Evolutionary conservation across 2,888 invertebrate genomes (phyloP).

Genomic region (Spilosoma lubricipeda): DNA sequence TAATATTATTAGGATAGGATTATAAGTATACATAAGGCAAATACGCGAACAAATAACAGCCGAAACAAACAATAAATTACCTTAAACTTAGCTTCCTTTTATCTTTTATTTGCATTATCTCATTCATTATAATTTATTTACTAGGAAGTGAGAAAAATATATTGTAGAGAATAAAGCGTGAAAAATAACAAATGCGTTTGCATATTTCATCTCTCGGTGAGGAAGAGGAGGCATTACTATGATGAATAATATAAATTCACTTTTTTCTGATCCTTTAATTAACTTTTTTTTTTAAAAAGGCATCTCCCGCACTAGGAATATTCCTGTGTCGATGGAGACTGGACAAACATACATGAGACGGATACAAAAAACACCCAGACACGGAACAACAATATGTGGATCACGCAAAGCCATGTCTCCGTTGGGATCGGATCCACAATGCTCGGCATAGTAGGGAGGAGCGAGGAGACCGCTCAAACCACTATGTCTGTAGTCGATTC

Average conservation of each 20-base stretch:
- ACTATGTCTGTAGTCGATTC: too few relatives aligned
- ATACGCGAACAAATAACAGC: neutral
- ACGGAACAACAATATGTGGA: too few relatives aligned
- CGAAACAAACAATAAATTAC: neutral
- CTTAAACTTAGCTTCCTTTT: neutral
- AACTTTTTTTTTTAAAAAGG: too few relatives aligned
- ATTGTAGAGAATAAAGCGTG: constrained; percentile 6
- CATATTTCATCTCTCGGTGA: constrained; percentile 1
- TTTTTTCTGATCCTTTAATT: neutral
- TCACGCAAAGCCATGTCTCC: too few relatives aligned
- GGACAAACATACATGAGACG: too few relatives aligned
- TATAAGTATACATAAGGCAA: neutral
- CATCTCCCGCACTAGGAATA: too few relatives aligned
- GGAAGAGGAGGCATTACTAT: neutral
- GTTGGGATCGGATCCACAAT: too few relatives aligned
- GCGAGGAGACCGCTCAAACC: too few relatives aligned
- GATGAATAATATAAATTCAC: neutral
- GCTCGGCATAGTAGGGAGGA: too few relatives aligned
- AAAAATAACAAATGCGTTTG: constrained; percentile 3
- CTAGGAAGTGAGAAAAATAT: neutral
- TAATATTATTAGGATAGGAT: neutral
- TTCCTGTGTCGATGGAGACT: too few relatives aligned
- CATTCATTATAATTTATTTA: neutral
- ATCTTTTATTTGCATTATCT: neutral
- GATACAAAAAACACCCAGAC: too few relatives aligned